Conservation (phyloP, 2,113 vertebrate genomes). For the Siniperca knerii region DNA sequence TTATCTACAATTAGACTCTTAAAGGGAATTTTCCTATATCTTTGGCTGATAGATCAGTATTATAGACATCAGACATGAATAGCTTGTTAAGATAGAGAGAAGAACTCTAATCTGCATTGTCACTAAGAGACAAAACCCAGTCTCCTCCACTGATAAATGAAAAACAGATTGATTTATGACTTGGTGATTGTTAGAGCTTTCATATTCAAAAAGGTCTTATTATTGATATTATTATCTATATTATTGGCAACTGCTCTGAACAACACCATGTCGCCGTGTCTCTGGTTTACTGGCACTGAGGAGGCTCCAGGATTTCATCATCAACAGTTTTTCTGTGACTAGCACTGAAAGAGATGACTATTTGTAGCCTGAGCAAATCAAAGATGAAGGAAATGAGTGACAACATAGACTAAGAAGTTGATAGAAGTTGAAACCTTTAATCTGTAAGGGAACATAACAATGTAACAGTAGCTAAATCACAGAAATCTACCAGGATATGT, state of each 20-base stretch:
- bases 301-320: not conserved
- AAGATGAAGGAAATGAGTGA: not conserved
- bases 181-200: not conserved
- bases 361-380: constrained; percentile 1
- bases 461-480: not conserved
- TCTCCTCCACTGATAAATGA: not conserved
- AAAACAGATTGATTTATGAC: constrained; percentile 1
- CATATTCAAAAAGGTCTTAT: not conserved
- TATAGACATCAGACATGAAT: constrained; percentile 10
- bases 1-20: constrained; percentile 39
- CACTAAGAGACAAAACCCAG: not conserved
- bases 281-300: not conserved
- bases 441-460: not conserved
- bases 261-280: not conserved
- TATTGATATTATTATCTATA: constrained; percentile 1
- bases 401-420: not conserved
- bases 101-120: not conserved
- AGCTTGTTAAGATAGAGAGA: not conserved
- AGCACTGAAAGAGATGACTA: not conserved
- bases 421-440: not conserved
- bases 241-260: not conserved
- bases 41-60: constrained; percentile 21
- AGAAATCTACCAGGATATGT: not conserved
- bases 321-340: not conserved
- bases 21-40: constrained; percentile 17